A percentile compares a stretch with the other conserved stretches of the same genome.
Conservation (phyloP, 1,140 invertebrate genomes). For the Hylaeus anthracinus region DNA sequence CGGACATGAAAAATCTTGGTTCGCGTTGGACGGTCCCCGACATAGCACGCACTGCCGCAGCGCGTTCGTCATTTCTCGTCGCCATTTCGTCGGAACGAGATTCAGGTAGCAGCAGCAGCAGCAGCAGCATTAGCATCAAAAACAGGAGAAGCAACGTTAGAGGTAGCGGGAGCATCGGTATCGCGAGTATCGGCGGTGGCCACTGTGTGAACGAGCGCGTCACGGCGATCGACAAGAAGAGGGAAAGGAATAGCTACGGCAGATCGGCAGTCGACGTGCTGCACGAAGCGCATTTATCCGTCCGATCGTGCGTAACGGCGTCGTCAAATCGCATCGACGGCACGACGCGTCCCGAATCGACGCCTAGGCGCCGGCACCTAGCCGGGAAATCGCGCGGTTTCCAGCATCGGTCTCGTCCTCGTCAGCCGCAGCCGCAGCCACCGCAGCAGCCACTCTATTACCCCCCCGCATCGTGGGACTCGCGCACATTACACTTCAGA, state of each 20-base stretch:
- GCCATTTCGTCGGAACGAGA: constrained; percentile 74
- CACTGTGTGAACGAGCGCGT: constrained; percentile 36
- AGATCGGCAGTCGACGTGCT: constrained; percentile 67
- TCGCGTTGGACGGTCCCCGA: constrained; percentile 81
- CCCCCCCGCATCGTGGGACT: constrained; percentile 70
- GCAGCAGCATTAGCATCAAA: constrained; percentile 32
- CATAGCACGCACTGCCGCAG: constrained; percentile 82
- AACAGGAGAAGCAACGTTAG: constrained; percentile 4
- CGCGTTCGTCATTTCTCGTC: constrained; percentile 79
- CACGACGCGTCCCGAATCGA: constrained; percentile 63
- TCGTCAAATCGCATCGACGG: constrained; percentile 57
- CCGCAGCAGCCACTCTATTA: constrained; percentile 62
- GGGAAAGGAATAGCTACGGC: constrained; percentile 51
- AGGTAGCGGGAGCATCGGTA: constrained; percentile 30
- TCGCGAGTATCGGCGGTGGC: constrained; percentile 10
- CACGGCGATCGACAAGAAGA: constrained; percentile 60
- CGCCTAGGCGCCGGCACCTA: constrained; percentile 55
- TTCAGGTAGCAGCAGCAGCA: constrained; percentile 59
- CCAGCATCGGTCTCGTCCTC: constrained; percentile 58
- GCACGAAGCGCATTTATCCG: constrained; percentile 76
- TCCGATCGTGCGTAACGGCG: constrained; percentile 77
- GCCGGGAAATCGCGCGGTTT: constrained; percentile 58
- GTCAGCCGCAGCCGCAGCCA: constrained; percentile 57
- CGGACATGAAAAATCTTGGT: constrained; percentile 82
- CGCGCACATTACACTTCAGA: constrained; percentile 76